These are phyloP conservation scores for Himalopsyche anomala DNA, from an alignment of 2,888 invertebrate species.

Conservation along the genomic window DNA sequence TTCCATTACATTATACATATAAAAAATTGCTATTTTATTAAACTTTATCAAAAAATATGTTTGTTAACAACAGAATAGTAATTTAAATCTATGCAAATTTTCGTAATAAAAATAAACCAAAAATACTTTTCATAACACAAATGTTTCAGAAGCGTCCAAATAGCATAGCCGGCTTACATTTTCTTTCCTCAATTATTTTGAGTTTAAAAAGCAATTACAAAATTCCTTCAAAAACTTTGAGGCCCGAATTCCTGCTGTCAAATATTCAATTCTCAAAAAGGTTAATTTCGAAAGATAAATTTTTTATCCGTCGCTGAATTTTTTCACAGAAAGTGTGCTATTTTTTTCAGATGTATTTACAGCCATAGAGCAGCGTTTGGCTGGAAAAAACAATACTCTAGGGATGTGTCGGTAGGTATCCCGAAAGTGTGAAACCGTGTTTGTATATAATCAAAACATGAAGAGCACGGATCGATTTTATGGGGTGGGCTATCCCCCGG, in stretches of 20 bases:
- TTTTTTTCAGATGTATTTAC: slow-evolving; percentile 11
- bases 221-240: slow-evolving; percentile 41
- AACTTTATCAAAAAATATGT: not conserved
- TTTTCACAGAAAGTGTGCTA: not conserved
- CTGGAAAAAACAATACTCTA: slow-evolving; percentile 6
- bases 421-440: slow-evolving; percentile 32
- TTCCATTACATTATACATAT: no score
- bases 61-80: not conserved
- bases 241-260: slow-evolving; percentile 34
- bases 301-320: not conserved
- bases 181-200: slow-evolving; percentile 28
- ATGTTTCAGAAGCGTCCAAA: not conserved
- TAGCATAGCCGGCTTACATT: not conserved
- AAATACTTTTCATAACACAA: not conserved
- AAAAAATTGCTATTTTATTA: no score
- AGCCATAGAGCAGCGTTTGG: not conserved
- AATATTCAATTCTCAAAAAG: slow-evolving; percentile 42
- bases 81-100: not conserved
- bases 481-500: not conserved
- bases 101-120: not conserved
- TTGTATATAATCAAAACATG: slow-evolving; percentile 38
- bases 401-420: slow-evolving; percentile 3
- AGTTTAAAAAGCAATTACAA: slow-evolving; percentile 42
- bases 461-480: slow-evolving; percentile 6
- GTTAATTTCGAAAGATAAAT: slow-evolving; percentile 19